Evolutionary conservation across 2,888 invertebrate species (phyloP), one percentile per base, ranked within the genome.

Genomic region (Calameuta idolon): DNA sequence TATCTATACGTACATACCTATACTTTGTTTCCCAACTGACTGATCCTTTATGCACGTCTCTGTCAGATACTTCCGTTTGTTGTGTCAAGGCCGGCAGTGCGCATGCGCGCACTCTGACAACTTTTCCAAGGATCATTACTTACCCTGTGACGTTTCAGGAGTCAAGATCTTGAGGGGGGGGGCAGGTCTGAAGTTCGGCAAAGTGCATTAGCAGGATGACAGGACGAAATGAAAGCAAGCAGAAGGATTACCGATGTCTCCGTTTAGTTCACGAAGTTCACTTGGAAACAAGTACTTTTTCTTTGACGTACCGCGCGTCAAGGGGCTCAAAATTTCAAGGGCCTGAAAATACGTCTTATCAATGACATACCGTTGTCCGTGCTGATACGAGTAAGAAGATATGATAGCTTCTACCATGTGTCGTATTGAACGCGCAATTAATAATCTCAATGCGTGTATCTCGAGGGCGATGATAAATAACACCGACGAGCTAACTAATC

Each of bases 131-230:
- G 71, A 31, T 71, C 31, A 31, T 71, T 71, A 33, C 33, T 71
- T 71, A 71, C 11, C 71, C 30, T 31, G 30, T 31, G 71, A 31
- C 71, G 55, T 55, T 71, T 71, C 71, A 34, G 9, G 31, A 34
- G 31, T 34, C 11, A 34, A 15, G 33, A 69, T 11, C 23, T 12
- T 5, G 69, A 69, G 69, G 69, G 69, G 30, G 69, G 69, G 69
- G 30, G 12, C 37, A 37, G 69, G 31, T 69, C 34, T 69, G 73
- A 84, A 83, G 79, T 76, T 75, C 35, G 33, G 74, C 74, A 75
- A 84, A 84, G 79, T 85, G 79, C 84, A 85, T 85, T 85, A 85
- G 79, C 84, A 76, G 79, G 81, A 55, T 55, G 55, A 23, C 55
- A 55, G 23, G 23, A 55, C 5, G 23, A 55, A 55, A 23, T 55